Percentiles rank a stretch among this genome's conserved stretches.
phyloP scores from a whole-genome alignment of 2,888 invertebrate genomes.

The Congeria kusceri region DNA sequence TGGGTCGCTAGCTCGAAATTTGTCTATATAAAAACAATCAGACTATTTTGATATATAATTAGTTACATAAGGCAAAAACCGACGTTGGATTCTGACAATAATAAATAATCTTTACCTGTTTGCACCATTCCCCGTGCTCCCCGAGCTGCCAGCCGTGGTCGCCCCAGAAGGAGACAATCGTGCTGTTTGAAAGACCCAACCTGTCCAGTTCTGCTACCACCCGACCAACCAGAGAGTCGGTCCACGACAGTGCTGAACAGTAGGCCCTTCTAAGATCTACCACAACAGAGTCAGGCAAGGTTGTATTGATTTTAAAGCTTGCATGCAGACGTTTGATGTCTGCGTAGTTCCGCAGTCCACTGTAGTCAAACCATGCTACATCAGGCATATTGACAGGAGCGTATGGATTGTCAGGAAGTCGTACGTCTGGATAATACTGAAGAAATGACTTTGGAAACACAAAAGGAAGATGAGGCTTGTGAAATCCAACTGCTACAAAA shows the following conservation, averaged over 20 bases:
- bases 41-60: no score
- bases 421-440: conserved; percentile 86
- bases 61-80: no score
- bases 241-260: conserved; percentile 67
- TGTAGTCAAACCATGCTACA: conserved; percentile 69
- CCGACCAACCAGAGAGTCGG: conserved; percentile 62
- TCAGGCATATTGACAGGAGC: conserved; percentile 71
- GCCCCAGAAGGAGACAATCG: conserved; percentile 70
- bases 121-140: conserved; percentile 76
- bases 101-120: conserved; percentile 47
- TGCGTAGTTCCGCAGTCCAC: conserved; percentile 61
- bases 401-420: conserved; percentile 69
- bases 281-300: conserved; percentile 66
- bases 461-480: conserved; percentile 96
- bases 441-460: conserved; percentile 92
- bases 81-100: no score
- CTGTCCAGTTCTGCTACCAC: conserved; percentile 59
- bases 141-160: conserved; percentile 78
- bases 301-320: conserved; percentile 69
- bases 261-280: conserved; percentile 64
- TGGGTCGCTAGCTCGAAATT: conserved; percentile 74
- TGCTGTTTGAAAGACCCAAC: conserved; percentile 63
- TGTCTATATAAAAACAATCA: conserved; percentile 28
- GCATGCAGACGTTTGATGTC: conserved; percentile 66
- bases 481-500: conserved; percentile 93